A percentile compares a stretch with the other conserved stretches of the same genome.
phyloP scores from a whole-genome alignment of 1,140 invertebrate genomes.

The Drosophila nasuta region DNA sequence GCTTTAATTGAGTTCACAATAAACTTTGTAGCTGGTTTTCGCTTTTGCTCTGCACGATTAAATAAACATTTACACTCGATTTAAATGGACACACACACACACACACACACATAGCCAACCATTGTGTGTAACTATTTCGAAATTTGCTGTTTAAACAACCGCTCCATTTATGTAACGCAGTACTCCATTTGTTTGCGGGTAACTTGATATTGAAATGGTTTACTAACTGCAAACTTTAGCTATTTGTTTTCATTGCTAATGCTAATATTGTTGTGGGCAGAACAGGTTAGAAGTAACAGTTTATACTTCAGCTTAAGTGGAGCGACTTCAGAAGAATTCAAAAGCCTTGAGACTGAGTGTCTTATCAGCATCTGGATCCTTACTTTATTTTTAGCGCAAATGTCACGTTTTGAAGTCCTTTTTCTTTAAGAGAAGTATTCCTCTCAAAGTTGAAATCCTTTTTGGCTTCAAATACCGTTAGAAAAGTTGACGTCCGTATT shows the following conservation, averaged over 20 bases:
- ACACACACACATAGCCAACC: slow-evolving; percentile 5
- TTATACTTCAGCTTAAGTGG: not conserved
- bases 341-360: not conserved
- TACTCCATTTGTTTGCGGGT: slow-evolving; percentile 10
- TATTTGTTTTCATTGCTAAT: slow-evolving; percentile 8
- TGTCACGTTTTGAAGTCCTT: too few species aligned
- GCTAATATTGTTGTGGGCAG: not conserved
- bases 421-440: too few species aligned
- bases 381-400: too few species aligned
- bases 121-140: slow-evolving; percentile 31
- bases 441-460: too few species aligned
- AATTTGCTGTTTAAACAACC: slow-evolving; percentile 40
- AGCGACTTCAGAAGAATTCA: not conserved
- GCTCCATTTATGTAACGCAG: slow-evolving; percentile 6
- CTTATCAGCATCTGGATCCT: too few species aligned
- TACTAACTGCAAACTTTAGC: not conserved
- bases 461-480: too few species aligned
- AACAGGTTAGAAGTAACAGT: not conserved
- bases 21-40: slow-evolving; percentile 41
- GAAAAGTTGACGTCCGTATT: too few species aligned
- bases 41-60: slow-evolving; percentile 35
- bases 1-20: slow-evolving; percentile 59
- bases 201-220: slow-evolving; percentile 31
- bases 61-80: slow-evolving; percentile 57
- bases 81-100: slow-evolving; percentile 36